phyloP scores from a whole-genome alignment of 1,140 invertebrate species.

The Brachionus angularis region DNA sequence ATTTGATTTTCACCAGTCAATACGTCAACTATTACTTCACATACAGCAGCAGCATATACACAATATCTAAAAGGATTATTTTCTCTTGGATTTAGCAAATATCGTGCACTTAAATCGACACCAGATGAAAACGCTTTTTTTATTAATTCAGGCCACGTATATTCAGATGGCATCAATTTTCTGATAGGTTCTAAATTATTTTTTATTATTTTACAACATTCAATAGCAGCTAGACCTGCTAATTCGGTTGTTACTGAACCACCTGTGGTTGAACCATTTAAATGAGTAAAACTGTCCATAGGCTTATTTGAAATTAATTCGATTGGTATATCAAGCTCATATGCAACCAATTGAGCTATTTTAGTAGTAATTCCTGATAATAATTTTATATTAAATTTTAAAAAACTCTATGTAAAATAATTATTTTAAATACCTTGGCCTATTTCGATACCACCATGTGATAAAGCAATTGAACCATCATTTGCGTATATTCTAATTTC shows the following conservation, averaged over 20 bases:
- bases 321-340: constrained; percentile 69
- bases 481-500: constrained; percentile 68
- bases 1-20: constrained; percentile 57
- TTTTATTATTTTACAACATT: constrained; percentile 44
- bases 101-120: constrained; percentile 12
- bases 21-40: constrained; percentile 61
- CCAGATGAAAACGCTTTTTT: constrained; percentile 11
- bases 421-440: constrained; percentile 80
- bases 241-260: constrained; percentile 70
- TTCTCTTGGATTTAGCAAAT: constrained; percentile 4
- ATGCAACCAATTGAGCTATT: constrained; percentile 71
- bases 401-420: too few relatives aligned
- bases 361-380: too few relatives aligned
- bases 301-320: constrained; percentile 68
- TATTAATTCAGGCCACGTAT: constrained; percentile 39
- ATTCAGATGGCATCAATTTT: neutral
- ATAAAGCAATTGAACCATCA: constrained; percentile 72
- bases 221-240: constrained; percentile 48
- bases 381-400: too few relatives aligned
- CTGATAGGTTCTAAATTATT: constrained; percentile 41
- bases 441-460: constrained; percentile 75
- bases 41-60: constrained; percentile 51
- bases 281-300: constrained; percentile 61
- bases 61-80: constrained; percentile 13
- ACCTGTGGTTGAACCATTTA: constrained; percentile 64